Percentiles rank a stretch among this genome's conserved stretches.
These are phyloP conservation scores for Antedon mediterranea DNA, from an alignment of 53 echinoderm and acorn worm species.

Conservation along the genomic window DNA sequence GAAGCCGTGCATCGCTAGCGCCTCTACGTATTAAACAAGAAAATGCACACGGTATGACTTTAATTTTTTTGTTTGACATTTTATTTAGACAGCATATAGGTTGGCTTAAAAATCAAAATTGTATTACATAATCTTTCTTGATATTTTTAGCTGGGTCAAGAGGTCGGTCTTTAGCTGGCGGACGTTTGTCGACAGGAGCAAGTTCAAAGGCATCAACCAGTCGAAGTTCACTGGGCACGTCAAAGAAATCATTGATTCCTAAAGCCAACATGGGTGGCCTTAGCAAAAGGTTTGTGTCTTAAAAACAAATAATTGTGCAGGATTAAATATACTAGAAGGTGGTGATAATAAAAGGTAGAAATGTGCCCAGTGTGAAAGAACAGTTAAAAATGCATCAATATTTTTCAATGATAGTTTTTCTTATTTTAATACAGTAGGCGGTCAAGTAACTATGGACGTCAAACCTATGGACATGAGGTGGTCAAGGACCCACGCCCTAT, in stretches of 20 bases:
- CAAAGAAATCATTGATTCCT: background rate
- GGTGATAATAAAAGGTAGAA: no score
- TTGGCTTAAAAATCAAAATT: no score
- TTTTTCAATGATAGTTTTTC: background rate
- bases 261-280: background rate
- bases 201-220: background rate
- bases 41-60: slow-evolving; percentile 6
- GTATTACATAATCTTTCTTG: background rate
- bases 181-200: background rate
- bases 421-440: slow-evolving; percentile 19
- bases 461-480: slow-evolving; percentile 43
- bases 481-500: slow-evolving; percentile 69
- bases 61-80: no score
- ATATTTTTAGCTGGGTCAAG: background rate
- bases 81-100: no score
- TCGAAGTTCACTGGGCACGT: background rate
- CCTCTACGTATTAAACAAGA: slow-evolving; percentile 71
- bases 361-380: no score
- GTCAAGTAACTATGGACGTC: slow-evolving; percentile 56
- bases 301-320: no score
- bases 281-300: background rate
- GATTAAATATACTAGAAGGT: no score
- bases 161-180: background rate
- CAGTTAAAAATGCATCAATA: no score
- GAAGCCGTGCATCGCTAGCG: slow-evolving; percentile 25